phyloP scores from a whole-genome alignment of 2,113 vertebrate species.

The Mungos mungo region DNA sequence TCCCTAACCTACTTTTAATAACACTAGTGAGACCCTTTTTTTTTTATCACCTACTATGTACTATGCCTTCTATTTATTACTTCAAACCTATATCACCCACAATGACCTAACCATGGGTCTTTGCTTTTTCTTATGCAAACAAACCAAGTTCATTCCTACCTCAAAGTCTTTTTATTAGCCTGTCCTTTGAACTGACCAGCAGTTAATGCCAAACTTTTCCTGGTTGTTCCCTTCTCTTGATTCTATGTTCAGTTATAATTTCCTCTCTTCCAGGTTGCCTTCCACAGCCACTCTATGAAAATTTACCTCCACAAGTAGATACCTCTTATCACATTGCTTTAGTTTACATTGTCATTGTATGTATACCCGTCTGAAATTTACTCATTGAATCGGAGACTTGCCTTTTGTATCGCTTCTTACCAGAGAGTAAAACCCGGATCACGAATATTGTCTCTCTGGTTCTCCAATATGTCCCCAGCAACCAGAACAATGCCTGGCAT shows the following conservation, averaged over 20 bases:
- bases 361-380: background rate
- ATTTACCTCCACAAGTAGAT: background rate
- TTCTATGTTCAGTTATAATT: background rate
- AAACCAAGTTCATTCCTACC: background rate
- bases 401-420: background rate
- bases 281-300: background rate
- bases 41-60: conserved; percentile 7
- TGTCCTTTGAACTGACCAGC: background rate
- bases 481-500: background rate
- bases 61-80: background rate
- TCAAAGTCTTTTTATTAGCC: background rate
- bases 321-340: background rate
- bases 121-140: background rate
- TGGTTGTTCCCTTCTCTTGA: background rate
- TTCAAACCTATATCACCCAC: background rate
- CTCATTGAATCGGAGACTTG: background rate
- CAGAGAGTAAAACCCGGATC: background rate
- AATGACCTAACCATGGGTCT: background rate
- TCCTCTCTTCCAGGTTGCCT: conserved; percentile 1
- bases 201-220: background rate
- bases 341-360: conserved; percentile 10
- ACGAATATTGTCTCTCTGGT: background rate
- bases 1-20: background rate
- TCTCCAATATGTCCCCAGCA: background rate
- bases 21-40: background rate